Evolutionary conservation across 2,888 invertebrate genomes (phyloP).

Genomic region (Protodeltote pygarga): DNA sequence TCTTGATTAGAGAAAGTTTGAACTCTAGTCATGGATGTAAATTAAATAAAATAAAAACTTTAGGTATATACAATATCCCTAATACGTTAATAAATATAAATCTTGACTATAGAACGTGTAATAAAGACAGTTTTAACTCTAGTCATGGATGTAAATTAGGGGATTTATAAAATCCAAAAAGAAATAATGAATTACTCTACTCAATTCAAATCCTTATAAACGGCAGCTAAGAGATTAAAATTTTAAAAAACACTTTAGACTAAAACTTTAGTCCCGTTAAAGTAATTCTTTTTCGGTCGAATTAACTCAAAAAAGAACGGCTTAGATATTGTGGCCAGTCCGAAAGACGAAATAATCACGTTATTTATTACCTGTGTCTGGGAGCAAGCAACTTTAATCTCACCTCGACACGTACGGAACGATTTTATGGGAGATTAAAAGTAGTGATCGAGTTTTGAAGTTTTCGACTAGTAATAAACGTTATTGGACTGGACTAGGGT

Average conservation of each 20-base stretch:
- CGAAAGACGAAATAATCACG: conserved; percentile 82
- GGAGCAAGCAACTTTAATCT: conserved; percentile 81
- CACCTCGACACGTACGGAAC: conserved; percentile 73
- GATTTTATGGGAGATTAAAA: conserved; percentile 83
- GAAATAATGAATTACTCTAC: conserved; percentile 28
- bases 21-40: not conserved
- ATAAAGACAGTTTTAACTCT: conserved; percentile 7
- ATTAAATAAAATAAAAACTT: not conserved
- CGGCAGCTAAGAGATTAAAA: conserved; percentile 43
- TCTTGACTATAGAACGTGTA: not conserved
- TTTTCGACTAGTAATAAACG: conserved; percentile 69
- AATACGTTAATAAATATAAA: not conserved
- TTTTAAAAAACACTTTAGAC: conserved; percentile 34
- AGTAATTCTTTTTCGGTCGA: conserved; percentile 69
- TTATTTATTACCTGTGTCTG: conserved; percentile 82
- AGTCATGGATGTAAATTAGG: conserved; percentile 7
- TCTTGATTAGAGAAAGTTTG: not conserved
- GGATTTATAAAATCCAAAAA: conserved; percentile 10
- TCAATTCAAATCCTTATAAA: conserved; percentile 34
- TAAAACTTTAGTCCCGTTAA: conserved; percentile 70
- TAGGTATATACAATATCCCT: not conserved
- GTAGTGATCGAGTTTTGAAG: conserved; percentile 74
- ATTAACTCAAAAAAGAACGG: conserved; percentile 70
- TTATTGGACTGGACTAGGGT: conserved; percentile 55
- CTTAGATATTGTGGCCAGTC: conserved; percentile 71